A percentile compares a stretch with the other conserved stretches of the same genome.
phyloP scores from a whole-genome alignment of 2,113 vertebrate genomes.

The Siphamia tubifer region DNA sequence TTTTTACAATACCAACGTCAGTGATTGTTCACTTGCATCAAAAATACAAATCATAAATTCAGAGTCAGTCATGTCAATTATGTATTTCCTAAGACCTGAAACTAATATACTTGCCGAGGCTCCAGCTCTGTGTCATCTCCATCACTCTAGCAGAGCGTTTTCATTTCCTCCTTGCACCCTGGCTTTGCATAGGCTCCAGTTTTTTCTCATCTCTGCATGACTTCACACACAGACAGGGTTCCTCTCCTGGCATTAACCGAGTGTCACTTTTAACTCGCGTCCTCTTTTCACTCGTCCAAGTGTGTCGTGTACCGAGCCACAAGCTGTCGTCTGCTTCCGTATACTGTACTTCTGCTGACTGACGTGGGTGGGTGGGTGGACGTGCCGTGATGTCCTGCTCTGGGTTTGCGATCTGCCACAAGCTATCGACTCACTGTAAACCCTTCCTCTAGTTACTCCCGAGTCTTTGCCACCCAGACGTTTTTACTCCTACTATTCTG shows the following conservation, averaged over 20 bases:
- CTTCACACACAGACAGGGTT: conserved; percentile 4
- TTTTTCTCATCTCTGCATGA: background rate
- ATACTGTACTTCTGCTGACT: background rate
- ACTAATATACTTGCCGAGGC: too few relatives aligned
- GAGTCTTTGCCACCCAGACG: background rate
- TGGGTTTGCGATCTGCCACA: background rate
- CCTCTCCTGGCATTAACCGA: background rate
- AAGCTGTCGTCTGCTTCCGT: conserved; percentile 28
- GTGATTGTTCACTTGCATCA: background rate
- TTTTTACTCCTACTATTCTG: background rate
- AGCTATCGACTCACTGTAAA: background rate
- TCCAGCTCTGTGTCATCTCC: too few relatives aligned
- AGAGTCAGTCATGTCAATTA: too few relatives aligned
- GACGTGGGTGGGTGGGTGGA: conserved; percentile 12
- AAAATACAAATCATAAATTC: background rate
- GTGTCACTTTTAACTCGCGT: conserved; percentile 6
- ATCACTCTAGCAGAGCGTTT: background rate
- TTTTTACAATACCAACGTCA: too few relatives aligned
- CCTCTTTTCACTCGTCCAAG: background rate
- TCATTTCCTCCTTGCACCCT: background rate
- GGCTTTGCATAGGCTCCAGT: background rate
- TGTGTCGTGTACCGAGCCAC: background rate
- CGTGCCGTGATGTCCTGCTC: background rate
- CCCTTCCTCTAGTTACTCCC: conserved; percentile 18
- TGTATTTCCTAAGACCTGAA: too few relatives aligned